phyloP scores from a whole-genome alignment of 2,888 invertebrate species.

The Eugnorisma glareosa region DNA sequence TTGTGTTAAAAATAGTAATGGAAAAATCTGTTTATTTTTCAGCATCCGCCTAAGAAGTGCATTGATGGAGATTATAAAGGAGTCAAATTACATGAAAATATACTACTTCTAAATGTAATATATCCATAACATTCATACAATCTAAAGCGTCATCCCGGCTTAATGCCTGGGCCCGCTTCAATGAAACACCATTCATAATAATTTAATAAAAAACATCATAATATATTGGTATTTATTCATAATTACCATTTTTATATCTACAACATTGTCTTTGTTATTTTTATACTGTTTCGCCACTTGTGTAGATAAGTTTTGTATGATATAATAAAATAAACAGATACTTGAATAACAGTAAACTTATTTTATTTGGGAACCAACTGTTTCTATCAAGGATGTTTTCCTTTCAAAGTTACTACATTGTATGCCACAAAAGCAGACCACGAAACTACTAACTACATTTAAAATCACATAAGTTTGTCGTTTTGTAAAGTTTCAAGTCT shows the following conservation, averaged over 20 bases:
- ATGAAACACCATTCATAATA: constrained; percentile 20
- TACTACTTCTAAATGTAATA: constrained; percentile 7
- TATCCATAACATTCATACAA: neutral
- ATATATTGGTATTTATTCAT: constrained; percentile 31
- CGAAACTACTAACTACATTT: neutral
- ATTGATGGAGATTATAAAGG: constrained; percentile 23
- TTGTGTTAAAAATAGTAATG: neutral
- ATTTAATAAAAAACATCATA: constrained; percentile 14
- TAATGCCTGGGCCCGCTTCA: constrained; percentile 48
- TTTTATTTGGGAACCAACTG: constrained; percentile 26
- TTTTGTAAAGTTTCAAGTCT: neutral
- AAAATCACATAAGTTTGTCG: neutral
- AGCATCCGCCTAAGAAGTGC: constrained; percentile 76
- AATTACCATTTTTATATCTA: constrained; percentile 38
- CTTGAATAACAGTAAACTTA: constrained; percentile 25
- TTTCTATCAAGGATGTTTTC: neutral
- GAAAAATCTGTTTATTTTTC: constrained; percentile 60
- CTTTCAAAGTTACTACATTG: neutral
- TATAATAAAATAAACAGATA: constrained; percentile 52
- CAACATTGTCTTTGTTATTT: constrained; percentile 66
- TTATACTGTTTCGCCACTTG: constrained; percentile 66
- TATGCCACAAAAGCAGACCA: neutral
- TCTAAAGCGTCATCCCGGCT: constrained; percentile 49
- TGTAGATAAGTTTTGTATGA: constrained; percentile 65
- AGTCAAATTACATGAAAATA: constrained; percentile 11